These are phyloP conservation scores for Papilio polyxenes DNA, from an alignment of 1,140 invertebrate genomes.

Conservation along the genomic window DNA sequence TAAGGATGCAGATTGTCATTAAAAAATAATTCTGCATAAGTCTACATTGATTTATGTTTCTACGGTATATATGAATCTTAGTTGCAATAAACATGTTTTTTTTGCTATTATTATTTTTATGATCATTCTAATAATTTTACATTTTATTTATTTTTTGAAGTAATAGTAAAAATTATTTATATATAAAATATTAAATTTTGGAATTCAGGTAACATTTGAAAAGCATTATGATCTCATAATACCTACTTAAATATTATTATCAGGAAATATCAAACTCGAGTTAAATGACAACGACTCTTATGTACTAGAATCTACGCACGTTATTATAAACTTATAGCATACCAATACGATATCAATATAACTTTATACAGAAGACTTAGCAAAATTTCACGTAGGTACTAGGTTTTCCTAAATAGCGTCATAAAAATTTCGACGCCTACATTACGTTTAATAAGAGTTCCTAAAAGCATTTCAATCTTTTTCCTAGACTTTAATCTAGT, in stretches of 20 bases:
- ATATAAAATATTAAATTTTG: too few species aligned
- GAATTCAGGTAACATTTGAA: too few species aligned
- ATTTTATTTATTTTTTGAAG: too few species aligned
- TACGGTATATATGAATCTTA: neutral
- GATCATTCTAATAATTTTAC: too few species aligned
- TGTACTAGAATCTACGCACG: neutral
- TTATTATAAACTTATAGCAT: too few species aligned
- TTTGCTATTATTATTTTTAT: neutral
- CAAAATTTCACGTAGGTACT: neutral
- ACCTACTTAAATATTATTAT: neutral
- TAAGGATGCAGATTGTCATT: slow-evolving; percentile 46
- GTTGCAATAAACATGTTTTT: neutral
- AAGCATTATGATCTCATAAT: too few species aligned
- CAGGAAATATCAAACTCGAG: neutral
- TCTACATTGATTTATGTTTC: slow-evolving; percentile 21
- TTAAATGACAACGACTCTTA: neutral
- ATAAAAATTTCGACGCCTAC: slow-evolving; percentile 34
- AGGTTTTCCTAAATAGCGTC: slow-evolving; percentile 22
- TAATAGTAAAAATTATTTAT: too few species aligned
- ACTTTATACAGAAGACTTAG: neutral
- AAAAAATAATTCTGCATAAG: slow-evolving; percentile 35
- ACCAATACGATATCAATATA: too few species aligned
- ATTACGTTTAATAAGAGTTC: neutral
- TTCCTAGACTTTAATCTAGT: slow-evolving; percentile 9
- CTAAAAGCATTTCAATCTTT: neutral